These are phyloP conservation scores for Poeciliopsis gracilis DNA, from an alignment of 2,797 vertebrate genomes.

Conservation along the genomic window DNA sequence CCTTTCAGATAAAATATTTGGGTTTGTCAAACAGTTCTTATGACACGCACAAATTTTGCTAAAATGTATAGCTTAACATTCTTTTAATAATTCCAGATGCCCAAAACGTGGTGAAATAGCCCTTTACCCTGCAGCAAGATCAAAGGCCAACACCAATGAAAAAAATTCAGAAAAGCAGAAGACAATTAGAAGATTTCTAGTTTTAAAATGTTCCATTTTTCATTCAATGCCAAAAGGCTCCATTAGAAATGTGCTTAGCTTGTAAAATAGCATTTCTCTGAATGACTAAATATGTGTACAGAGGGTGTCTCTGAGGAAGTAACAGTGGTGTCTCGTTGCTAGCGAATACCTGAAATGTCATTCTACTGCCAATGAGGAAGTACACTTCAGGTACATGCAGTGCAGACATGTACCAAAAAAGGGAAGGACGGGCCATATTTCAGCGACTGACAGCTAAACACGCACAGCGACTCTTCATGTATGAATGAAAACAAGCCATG, in stretches of 20 bases:
- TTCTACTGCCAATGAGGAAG: not conserved
- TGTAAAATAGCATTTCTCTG: not conserved
- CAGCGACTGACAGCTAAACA: not conserved
- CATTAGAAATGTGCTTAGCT: not conserved
- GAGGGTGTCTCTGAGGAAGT: not conserved
- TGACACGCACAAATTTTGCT: not conserved
- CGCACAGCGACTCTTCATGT: constrained; percentile 1
- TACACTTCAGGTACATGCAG: not conserved
- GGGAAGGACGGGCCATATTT: not conserved
- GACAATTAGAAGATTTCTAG: not conserved
- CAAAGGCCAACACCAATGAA: not conserved
- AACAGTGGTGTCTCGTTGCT: not conserved
- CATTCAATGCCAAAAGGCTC: not conserved
- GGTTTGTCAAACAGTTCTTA: not conserved
- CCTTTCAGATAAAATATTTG: not conserved
- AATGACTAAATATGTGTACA: not conserved
- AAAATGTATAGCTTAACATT: not conserved
- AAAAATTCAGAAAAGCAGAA: not conserved
- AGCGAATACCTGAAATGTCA: not conserved
- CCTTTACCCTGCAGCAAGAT: not conserved
- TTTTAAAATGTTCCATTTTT: not conserved
- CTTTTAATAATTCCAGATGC: not conserved
- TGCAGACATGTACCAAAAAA: not conserved
- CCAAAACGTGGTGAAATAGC: not conserved
- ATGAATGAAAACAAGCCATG: constrained; percentile 69